Evolutionary conservation across 2,113 vertebrate species (phyloP).

Genomic region (Oryzias curvinotus): DNA sequence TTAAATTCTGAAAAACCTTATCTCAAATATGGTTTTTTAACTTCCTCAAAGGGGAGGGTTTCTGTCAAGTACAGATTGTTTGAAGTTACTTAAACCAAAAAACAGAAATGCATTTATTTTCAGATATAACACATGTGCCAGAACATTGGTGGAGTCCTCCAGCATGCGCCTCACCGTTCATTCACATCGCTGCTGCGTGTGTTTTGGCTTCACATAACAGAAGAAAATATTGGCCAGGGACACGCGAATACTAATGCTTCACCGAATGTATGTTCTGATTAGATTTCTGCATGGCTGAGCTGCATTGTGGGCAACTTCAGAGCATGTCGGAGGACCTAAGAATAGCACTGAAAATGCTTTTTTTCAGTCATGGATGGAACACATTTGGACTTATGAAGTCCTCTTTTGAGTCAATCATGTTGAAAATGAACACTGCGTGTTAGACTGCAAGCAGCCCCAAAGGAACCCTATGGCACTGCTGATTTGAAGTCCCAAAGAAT

Average conservation of each 20-base stretch:
- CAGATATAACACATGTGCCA: too few relatives aligned
- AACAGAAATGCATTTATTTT: too few relatives aligned
- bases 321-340: not conserved
- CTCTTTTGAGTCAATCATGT: constrained; percentile 37
- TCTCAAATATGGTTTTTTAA: too few relatives aligned
- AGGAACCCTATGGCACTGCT: constrained; percentile 65
- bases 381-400: constrained; percentile 41
- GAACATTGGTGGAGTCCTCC: too few relatives aligned
- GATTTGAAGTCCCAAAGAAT: constrained; percentile 64
- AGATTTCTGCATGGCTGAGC: constrained; percentile 17
- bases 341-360: constrained; percentile 27
- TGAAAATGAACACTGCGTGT: constrained; percentile 50
- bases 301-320: constrained; percentile 15
- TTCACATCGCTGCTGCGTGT: not conserved
- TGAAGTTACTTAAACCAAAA: too few relatives aligned
- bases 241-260: constrained; percentile 28
- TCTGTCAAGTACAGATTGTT: too few relatives aligned
- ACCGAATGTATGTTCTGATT: constrained; percentile 16
- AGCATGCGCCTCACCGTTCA: too few relatives aligned
- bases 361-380: constrained; percentile 29
- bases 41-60: too few relatives aligned
- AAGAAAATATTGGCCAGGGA: constrained; percentile 40
- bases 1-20: too few relatives aligned
- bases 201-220: not conserved
- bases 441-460: constrained; percentile 60